These are phyloP conservation scores for Dipus sagitta DNA, from an alignment of 2,797 vertebrate genomes.

Conservation along the genomic window DNA sequence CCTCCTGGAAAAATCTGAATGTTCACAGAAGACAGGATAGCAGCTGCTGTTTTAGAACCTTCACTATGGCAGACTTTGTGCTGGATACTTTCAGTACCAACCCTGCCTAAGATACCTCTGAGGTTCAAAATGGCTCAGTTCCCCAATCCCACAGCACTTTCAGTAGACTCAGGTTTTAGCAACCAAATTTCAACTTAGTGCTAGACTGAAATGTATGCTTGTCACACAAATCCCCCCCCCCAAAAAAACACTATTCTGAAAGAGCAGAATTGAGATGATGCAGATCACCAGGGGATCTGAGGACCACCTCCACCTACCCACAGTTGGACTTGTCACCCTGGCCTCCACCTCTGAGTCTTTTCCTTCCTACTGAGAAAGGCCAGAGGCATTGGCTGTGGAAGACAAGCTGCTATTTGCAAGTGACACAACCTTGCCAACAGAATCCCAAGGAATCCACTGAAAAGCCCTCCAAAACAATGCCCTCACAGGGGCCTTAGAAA, in stretches of 20 bases:
- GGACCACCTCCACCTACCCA: not conserved
- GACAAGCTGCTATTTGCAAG: not conserved
- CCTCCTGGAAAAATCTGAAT: not conserved
- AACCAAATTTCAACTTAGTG: not conserved
- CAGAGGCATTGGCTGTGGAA: not conserved
- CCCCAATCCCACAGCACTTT: too few relatives aligned
- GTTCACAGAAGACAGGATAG: not conserved
- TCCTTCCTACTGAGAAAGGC: not conserved
- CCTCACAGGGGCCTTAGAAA: not conserved
- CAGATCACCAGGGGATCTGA: not conserved
- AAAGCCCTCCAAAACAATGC: not conserved
- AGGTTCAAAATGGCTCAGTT: not conserved
- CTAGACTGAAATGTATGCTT: not conserved
- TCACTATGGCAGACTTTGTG: not conserved
- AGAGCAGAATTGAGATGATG: not conserved
- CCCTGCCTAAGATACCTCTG: not conserved
- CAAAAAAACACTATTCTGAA: not conserved
- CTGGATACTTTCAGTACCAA: not conserved
- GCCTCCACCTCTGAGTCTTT: not conserved
- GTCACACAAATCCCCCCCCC: not conserved
- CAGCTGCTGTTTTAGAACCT: not conserved
- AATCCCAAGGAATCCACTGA: not conserved
- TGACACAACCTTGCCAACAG: too few relatives aligned
- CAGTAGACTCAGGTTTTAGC: not conserved
- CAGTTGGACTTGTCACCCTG: not conserved